Evolutionary conservation across 2,113 vertebrate species (phyloP), one percentile per base, ranked within the genome.

Genomic region (Lycaon pictus): DNA sequence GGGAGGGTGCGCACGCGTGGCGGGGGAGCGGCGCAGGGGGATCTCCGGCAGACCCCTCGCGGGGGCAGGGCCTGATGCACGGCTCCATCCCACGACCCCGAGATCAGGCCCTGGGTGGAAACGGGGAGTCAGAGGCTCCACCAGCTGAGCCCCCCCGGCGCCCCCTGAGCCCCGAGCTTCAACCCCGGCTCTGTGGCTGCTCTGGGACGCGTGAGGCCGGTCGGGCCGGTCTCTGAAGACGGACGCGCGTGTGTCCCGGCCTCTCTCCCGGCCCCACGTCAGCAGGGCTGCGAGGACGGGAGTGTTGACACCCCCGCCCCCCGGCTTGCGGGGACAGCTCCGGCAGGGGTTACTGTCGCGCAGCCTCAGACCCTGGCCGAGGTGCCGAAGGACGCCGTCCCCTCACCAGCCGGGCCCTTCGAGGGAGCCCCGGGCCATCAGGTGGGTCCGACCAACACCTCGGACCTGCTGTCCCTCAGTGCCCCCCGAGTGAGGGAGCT

Each of bases 391-490:
- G 89, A 32, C 0, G 0, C 0, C 0, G 9, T 65, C 6, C 55
- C 5, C 20, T 27, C 23, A 0, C 9, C 23, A 8, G 0, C n/a
- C 8, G 1, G 23, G 17, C 7, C 56, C 32, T 35, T 17, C 5
- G 2, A 7, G 13, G 1, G 20, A 11, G 1, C 29, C 5, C 3
- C 0, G 10, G 48, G 25, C 13, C 1, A 0, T 7, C 0, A 19
- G 35, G 1, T 6, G 20, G 22, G 20, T 10, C 8, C 67, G 16
- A 56, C 2, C 7, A 0, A 1, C 7, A 2, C 29, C 43, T 5
- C 6, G 19, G 1, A 3, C n/a, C 43, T 23, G 51, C 9, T 60
- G 25, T 16, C 4, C 35, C 53, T 35, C 2, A 3, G 1, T 0
- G 2, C 1, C 37, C 55, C 7, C 3, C 1, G 56, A 8, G 27